Base-by-base conservation (phyloP, 2,797 vertebrate genomes). In the Pyrrhura leucotis region DNA sequence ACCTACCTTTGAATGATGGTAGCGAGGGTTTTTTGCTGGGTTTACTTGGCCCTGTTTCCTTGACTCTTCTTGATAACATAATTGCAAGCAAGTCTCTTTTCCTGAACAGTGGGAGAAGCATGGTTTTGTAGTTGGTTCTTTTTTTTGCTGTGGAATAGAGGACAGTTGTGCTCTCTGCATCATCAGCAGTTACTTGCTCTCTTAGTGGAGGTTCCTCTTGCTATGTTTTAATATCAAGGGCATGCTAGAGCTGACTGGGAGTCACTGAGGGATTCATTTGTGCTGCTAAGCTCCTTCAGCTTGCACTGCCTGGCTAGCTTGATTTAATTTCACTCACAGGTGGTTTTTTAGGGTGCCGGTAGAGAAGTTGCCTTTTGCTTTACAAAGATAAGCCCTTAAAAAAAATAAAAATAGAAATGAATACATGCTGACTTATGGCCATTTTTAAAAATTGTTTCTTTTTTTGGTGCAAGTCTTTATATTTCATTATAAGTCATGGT, bases 1-100 rank as follows among this genome's bases (percentile, higher is more conserved):
- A 14, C 20, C 18, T 80, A 11, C 14, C 1, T 17, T 6, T 29
- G 37, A 59, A 23, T 61, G 48, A 61, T 2, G 23, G 5, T 31
- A n/a, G 11, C 10, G 25, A 71, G 8, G 18, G 5, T 0, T 1
- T 53, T 83, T 39, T 53, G 11, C 47, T 76, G n/a, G 3, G 61
- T 56, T 89, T 54, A 26, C 39, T 89, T 83, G 21, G 21, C 22
- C 8, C 11, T 6, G 0, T 65, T 50, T 7, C 59, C 26, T 71
- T 81, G 35, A 39, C 29, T 47, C 5, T 47, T 81, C 37, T 44
- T 68, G 6, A 6, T 44, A 61, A 75, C 0, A 0, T 54, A 58
- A 19, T 25, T 86, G 15, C 3, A 5, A 90, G 40, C 26, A 45
- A 68, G 25, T 85, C 7, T 8, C n/a, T 76, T 73, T 17, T 12